Conservation (phyloP, 2,113 vertebrate genomes). For the Hemibagrus wyckioides region DNA sequence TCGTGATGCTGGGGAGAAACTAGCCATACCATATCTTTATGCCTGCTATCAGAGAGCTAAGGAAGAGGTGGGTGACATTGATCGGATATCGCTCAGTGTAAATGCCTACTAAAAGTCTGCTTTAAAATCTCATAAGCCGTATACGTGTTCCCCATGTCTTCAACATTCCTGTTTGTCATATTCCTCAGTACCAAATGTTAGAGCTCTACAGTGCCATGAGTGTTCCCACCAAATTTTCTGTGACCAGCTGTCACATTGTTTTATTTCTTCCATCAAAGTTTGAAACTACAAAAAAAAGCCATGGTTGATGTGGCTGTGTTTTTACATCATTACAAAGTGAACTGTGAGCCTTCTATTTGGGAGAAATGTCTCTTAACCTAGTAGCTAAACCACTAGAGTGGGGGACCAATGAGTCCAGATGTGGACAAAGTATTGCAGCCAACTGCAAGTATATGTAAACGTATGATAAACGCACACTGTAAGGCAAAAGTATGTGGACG, state of each 20-base stretch:
- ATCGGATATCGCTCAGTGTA: background rate
- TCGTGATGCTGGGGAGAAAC: conserved; percentile 90
- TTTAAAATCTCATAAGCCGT: background rate
- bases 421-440: background rate
- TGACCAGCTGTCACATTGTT: background rate
- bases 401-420: background rate
- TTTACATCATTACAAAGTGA: background rate
- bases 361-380: background rate
- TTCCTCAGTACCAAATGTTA: background rate
- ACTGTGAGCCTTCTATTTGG: background rate
- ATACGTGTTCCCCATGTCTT: background rate
- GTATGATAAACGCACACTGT: background rate
- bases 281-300: background rate
- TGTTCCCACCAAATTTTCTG: background rate
- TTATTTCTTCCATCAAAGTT: background rate
- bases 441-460: background rate
- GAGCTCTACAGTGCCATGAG: background rate
- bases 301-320: background rate
- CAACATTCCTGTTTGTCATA: background rate
- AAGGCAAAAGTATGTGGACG: background rate
- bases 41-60: conserved; percentile 91
- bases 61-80: conserved; percentile 80
- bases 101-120: background rate
- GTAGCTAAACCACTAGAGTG: background rate
- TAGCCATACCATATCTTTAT: conserved; percentile 88